Evolutionary conservation across 2,113 vertebrate species (phyloP).

Genomic region (Heterotis niloticus): DNA sequence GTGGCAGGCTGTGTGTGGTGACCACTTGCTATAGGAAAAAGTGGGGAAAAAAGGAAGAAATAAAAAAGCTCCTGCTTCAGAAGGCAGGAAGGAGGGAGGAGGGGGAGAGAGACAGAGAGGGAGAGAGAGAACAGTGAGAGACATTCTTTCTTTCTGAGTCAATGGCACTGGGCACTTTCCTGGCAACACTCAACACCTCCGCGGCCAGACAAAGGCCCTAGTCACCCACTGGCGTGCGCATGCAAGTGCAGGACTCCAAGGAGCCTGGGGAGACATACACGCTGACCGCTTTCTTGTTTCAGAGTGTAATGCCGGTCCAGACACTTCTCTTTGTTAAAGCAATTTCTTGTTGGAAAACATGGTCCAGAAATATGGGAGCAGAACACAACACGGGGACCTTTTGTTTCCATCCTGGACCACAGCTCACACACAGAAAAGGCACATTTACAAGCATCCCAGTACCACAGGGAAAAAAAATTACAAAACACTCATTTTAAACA

Average conservation of each 20-base stretch:
- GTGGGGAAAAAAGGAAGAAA: constrained; percentile 22
- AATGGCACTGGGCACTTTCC: constrained; percentile 29
- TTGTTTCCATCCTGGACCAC: not conserved
- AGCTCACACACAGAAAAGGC: not conserved
- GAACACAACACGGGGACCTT: not conserved
- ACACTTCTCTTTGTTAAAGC: constrained; percentile 5
- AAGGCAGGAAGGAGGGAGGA: constrained; percentile 32
- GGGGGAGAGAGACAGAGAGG: not conserved
- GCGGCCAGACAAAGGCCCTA: constrained; percentile 24
- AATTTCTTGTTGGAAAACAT: constrained; percentile 1
- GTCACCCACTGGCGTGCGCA: constrained; percentile 8
- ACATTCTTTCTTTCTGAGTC: constrained; percentile 35
- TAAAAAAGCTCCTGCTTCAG: constrained; percentile 41
- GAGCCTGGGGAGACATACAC: not conserved
- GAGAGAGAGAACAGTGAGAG: constrained; percentile 23
- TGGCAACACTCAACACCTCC: constrained; percentile 29
- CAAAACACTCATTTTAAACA: not conserved
- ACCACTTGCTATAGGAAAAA: constrained; percentile 23
- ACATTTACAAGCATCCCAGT: too few relatives aligned
- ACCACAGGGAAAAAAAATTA: not conserved
- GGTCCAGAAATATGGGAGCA: not conserved
- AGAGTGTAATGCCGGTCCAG: not conserved
- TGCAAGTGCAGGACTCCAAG: not conserved
- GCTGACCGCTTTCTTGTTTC: not conserved
- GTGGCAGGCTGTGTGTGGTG: constrained; percentile 22